These are phyloP conservation scores for Hirundichthys speculiger DNA, from an alignment of 2,113 vertebrate genomes.

Conservation along the genomic window DNA sequence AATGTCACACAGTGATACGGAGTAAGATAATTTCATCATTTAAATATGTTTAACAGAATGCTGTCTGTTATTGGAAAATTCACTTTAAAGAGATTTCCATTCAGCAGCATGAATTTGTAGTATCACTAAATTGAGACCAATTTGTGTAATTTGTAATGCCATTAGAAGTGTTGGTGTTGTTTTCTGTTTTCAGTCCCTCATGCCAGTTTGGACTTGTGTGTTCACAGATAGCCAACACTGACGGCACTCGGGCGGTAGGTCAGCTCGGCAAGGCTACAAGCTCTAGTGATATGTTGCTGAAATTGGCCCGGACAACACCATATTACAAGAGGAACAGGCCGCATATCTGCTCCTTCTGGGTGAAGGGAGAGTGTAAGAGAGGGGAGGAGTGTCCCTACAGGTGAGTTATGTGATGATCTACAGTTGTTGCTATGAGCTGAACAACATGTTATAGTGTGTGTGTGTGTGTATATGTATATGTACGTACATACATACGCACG, in stretches of 20 bases:
- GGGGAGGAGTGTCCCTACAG: constrained; percentile 99
- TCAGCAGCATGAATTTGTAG: neutral
- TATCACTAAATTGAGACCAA: neutral
- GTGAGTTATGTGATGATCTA: constrained; percentile 59
- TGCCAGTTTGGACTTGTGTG: neutral
- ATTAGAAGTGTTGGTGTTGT: too few species aligned
- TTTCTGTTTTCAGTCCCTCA: neutral
- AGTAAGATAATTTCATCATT: too few species aligned
- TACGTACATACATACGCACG: too few species aligned
- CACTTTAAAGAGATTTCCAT: neutral
- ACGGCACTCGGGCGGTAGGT: constrained; percentile 92
- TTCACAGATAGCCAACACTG: constrained; percentile 91
- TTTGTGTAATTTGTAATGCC: neutral
- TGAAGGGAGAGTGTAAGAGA: constrained; percentile 98
- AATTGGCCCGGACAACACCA: constrained; percentile 94
- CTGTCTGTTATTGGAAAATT: neutral
- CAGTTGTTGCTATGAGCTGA: too few species aligned
- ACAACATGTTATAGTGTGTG: too few species aligned
- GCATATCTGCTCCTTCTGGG: constrained; percentile 99
- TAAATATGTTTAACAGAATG: too few species aligned
- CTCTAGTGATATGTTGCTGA: constrained; percentile 97
- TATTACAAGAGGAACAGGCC: constrained; percentile 99
- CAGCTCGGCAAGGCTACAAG: constrained; percentile 92
- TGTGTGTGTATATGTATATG: too few species aligned
- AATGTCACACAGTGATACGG: neutral